Evolutionary conservation across 2,113 vertebrate species (phyloP).

Genomic region (Melanostigma gelatinosum): DNA sequence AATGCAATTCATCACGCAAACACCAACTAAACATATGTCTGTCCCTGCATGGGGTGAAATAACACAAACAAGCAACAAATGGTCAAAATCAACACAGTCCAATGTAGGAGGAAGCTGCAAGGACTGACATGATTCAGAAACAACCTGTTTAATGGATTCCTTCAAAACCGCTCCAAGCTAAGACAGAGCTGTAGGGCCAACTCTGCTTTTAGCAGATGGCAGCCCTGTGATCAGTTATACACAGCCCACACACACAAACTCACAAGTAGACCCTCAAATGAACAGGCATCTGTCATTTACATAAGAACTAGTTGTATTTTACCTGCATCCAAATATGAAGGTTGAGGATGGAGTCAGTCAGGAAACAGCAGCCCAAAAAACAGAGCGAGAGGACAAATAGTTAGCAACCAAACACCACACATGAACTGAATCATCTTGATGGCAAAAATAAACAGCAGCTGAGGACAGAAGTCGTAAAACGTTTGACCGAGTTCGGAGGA

Average conservation of each 20-base stretch:
- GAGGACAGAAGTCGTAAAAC: background rate
- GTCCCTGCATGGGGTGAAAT: conserved; percentile 37
- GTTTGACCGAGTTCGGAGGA: background rate
- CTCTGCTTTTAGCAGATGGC: background rate
- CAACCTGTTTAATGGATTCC: background rate
- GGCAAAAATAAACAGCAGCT: background rate
- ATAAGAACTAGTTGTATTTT: conserved; percentile 13
- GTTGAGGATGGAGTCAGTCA: conserved; percentile 23
- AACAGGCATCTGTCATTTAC: background rate
- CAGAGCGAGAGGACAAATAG: background rate
- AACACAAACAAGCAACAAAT: conserved; percentile 53
- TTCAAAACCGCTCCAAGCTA: conserved; percentile 3
- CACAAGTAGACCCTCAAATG: background rate
- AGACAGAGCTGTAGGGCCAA: background rate
- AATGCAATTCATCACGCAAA: conserved; percentile 39
- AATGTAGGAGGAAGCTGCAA: conserved; percentile 19
- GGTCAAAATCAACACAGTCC: conserved; percentile 34
- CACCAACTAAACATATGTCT: conserved; percentile 48
- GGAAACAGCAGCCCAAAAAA: conserved; percentile 3
- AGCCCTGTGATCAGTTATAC: background rate
- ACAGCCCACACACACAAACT: background rate
- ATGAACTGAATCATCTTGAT: background rate
- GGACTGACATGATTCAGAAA: conserved; percentile 8
- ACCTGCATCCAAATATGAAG: conserved; percentile 46
- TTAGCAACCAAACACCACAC: background rate